Base-by-base conservation (phyloP, 2,888 invertebrate species). In the Xylophagus ater region DNA sequence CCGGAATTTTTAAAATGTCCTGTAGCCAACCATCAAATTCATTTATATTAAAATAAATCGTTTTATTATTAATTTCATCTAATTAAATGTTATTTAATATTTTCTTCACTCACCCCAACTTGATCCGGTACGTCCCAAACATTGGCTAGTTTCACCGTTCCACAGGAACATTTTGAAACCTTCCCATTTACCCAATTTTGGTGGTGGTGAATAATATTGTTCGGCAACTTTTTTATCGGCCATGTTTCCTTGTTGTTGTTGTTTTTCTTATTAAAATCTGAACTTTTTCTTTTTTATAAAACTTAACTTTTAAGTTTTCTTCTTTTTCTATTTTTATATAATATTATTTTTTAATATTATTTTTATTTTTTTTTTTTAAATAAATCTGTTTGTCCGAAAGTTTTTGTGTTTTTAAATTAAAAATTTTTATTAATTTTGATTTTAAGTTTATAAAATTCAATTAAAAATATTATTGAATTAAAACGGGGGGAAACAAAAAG, bases 121-220 rank as follows among this genome's bases (percentile, higher is more conserved):
- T 59, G 80, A 72, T 54, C 85, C 90, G 47, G 89, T 90, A 55
- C 93, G 77, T 54, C 93, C 93, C 54, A 93, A 72, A 65, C 92
- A 80, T 70, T 89, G 87, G 58, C 81, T 80, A 46, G 89, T 90
- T 68, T 92, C 89, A 53, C 85, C 77, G 72, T 94, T 88, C 82
- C 84, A 93, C 51, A 93, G 65, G 73, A 92, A 93, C 58, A 74
- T 69, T 66, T 73, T 76, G 71, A 88, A 81, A 56, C 79, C 73
- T 68, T 87, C 84, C 86, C 87, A 87, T 74, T 76, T 78, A 51
- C 83, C 81, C 55, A 86, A 73, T 61, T 81, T 80, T 46, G 82
- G 81, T 53, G 85, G 86, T 52, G 81, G 78, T 57, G 79, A 65
- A 67, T 83, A 86, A 67, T 77, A 85, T 68, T 82, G 81, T 62